Percentiles rank a stretch among this genome's conserved stretches.
Evolutionary conservation across 2,113 vertebrate species (phyloP).

Genomic region (Vulpes lagopus): DNA sequence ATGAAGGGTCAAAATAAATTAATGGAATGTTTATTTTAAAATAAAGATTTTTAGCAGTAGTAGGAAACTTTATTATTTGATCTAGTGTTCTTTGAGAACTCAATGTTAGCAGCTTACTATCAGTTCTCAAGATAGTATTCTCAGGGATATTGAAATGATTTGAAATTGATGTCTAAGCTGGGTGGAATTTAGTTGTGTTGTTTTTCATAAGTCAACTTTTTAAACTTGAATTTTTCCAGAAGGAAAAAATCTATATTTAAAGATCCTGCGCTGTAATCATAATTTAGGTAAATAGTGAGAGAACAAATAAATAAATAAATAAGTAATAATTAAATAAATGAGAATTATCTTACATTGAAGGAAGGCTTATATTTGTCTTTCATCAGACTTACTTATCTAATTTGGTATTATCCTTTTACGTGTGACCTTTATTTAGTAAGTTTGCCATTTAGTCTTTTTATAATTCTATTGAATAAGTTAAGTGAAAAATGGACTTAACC

Average conservation of each 20-base stretch:
- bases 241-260: neutral
- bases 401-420: neutral
- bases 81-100: neutral
- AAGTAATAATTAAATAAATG: too few relatives aligned
- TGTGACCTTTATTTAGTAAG: constrained; percentile 39
- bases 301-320: too few relatives aligned
- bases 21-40: constrained; percentile 44
- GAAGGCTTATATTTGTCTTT: neutral
- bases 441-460: constrained; percentile 29
- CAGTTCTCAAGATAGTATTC: constrained; percentile 6
- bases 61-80: neutral
- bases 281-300: neutral
- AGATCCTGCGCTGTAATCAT: neutral
- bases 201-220: neutral
- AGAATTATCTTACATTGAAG: neutral
- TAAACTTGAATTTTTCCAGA: neutral
- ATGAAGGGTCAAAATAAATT: constrained; percentile 34
- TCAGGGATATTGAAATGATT: constrained; percentile 8
- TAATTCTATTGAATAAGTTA: constrained; percentile 15
- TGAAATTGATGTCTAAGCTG: constrained; percentile 26
- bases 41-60: neutral
- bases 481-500: constrained; percentile 19
- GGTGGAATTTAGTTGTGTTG: constrained; percentile 29
- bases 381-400: neutral
- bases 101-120: neutral